Base-by-base conservation (phyloP, 2,113 vertebrate species). In the Dicentrarchus labrax region DNA sequence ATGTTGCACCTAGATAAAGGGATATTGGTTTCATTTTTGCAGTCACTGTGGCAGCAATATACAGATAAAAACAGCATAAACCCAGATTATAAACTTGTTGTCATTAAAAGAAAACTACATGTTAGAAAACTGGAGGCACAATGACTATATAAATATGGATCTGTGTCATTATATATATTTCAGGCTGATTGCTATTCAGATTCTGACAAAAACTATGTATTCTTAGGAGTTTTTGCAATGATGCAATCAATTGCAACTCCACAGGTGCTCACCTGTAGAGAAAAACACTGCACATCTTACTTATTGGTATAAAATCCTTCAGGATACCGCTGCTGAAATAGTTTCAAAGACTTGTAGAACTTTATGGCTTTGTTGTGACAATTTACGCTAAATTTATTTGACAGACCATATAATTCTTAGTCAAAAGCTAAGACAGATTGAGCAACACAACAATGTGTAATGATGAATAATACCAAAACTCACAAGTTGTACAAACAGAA, bases 241-340 rank as follows among this genome's bases (percentile, higher is more conserved):
- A 89, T 85, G 88, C 71, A 88, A 93, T 78, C 71, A 1, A 67
- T 19, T 68, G 88, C 21, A 92, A 86, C 77, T 80, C 72, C 77
- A 82, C 82, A 90, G 83, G 88, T 81, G 64, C 61, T 84, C 72
- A 82, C 74, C 59, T 69, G 65, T 48, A 21, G 60, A 85, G 47
- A 80, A 36, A 73, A 85, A 73, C 16, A 68, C 38, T 61, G 6
- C 22, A 8, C 43, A n/a, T 48, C 43, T 21, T 13, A 47, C 30
- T 76, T 68, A 39, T 61, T 45, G 36, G n/a, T 39, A 43, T 4
- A 47, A 30, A 43, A 65, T 73, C 70, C 67, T 61, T 76, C 76
- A 73, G n/a, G 83, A 79, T n/a, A 54, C 19, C 16, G 72, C 80
- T 66, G 9, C 24, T 66, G 11, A 62, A 80, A 72, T 22, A 1